These are phyloP conservation scores for Hirudinaria manillensis DNA, from an alignment of 2,888 invertebrate species.

Conservation along the genomic window DNA sequence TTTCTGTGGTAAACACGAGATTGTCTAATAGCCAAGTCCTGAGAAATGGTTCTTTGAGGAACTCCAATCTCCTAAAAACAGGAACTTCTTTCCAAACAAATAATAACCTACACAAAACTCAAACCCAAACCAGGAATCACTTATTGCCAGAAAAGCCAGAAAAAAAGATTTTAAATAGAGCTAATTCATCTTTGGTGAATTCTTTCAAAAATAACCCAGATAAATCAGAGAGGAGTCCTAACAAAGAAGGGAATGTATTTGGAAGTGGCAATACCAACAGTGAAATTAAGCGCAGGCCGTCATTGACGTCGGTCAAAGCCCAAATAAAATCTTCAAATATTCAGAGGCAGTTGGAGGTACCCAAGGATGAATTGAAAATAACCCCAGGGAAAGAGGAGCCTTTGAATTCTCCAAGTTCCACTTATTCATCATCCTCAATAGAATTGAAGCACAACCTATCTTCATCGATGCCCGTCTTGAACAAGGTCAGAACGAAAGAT, in stretches of 20 bases:
- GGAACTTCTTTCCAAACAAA: not conserved
- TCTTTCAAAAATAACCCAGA: not conserved
- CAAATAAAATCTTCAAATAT: not conserved
- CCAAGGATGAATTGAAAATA: not conserved
- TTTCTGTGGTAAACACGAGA: not conserved
- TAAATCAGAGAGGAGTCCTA: not conserved
- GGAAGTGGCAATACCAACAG: not conserved
- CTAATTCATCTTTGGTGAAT: not conserved
- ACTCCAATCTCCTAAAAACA: not conserved
- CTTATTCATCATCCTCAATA: constrained; percentile 10
- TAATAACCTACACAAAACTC: not conserved
- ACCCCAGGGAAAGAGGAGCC: not conserved
- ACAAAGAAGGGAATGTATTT: not conserved
- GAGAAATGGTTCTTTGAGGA: not conserved
- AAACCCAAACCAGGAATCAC: not conserved
- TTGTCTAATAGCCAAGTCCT: not conserved
- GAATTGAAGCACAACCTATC: not conserved
- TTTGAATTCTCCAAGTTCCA: not conserved
- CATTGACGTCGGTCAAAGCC: not conserved
- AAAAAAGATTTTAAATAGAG: not conserved
- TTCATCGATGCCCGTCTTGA: constrained; percentile 1
- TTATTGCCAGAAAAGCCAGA: not conserved
- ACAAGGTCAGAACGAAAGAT: constrained; percentile 7
- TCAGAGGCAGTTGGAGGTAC: not conserved
- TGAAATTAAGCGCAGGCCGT: not conserved